Evolutionary conservation across 2,113 vertebrate species (phyloP).

Genomic region (Pomatorhinus ruficollis): DNA sequence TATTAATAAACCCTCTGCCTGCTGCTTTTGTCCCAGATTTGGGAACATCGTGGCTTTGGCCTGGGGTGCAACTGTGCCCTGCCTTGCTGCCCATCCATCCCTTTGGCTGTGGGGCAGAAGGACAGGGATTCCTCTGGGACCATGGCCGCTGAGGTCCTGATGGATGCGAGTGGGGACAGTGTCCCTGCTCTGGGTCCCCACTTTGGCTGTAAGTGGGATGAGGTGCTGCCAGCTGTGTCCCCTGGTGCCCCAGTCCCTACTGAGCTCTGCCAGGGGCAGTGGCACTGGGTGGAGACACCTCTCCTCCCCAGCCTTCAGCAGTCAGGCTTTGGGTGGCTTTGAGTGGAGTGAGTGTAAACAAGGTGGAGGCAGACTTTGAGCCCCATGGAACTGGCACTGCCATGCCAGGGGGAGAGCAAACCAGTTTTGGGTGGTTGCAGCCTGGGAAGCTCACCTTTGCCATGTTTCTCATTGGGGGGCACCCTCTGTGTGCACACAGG

Average conservation of each 20-base stretch:
- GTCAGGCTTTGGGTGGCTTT: neutral
- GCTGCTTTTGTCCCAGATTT: neutral
- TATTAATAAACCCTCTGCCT: conserved; percentile 33
- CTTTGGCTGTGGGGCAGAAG: neutral
- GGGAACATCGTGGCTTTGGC: neutral
- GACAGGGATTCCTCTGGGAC: neutral
- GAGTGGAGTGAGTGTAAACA: neutral
- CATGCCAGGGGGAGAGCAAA: rapidly evolving
- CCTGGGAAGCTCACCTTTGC: neutral
- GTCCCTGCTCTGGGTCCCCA: rapidly evolving
- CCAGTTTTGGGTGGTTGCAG: neutral
- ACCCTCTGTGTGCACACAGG: rapidly evolving
- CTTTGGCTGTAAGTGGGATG: rapidly evolving
- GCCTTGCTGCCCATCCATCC: neutral
- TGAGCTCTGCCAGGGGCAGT: neutral
- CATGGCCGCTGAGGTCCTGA: rapidly evolving
- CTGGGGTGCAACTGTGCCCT: neutral
- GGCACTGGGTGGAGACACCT: neutral
- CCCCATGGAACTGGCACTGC: neutral
- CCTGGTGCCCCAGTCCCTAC: neutral
- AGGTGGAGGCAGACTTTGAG: conserved; percentile 59
- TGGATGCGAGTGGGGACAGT: neutral
- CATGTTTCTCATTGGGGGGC: rapidly evolving
- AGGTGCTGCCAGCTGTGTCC: rapidly evolving
- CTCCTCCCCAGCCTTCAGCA: neutral